A percentile compares a stretch with the other conserved stretches of the same genome.
phyloP scores from a whole-genome alignment of 2,113 vertebrate genomes.

The Paraplagusia blochii region DNA sequence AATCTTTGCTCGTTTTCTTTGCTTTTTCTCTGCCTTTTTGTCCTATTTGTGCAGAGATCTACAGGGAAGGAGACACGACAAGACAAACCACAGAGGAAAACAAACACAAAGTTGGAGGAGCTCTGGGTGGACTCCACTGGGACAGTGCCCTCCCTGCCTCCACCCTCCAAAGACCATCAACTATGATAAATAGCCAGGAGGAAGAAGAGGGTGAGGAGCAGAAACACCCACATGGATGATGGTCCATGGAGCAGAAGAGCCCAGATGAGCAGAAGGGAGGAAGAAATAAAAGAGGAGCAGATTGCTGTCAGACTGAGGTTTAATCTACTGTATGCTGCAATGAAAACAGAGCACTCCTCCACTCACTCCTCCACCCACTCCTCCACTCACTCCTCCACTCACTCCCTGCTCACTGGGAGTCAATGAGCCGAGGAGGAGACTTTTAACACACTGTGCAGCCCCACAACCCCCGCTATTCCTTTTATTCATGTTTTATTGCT shows the following conservation, averaged over 20 bases:
- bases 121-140: conserved; percentile 25
- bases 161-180: conserved; percentile 34
- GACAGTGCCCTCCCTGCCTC: conserved; percentile 7
- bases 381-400: conserved; percentile 40
- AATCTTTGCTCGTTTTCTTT: too few relatives aligned
- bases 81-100: conserved; percentile 15
- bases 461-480: conserved; percentile 45
- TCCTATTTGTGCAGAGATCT: conserved; percentile 28
- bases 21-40: conserved; percentile 7
- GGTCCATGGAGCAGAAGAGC: conserved; percentile 23
- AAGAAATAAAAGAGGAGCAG: conserved; percentile 21
- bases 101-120: conserved; percentile 34
- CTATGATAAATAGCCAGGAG: conserved; percentile 50
- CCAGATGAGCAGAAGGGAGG: conserved; percentile 10
- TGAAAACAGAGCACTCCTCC: conserved; percentile 33
- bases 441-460: conserved; percentile 15
- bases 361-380: too few relatives aligned
- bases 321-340: conserved; percentile 47
- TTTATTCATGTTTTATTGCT: conserved; percentile 69
- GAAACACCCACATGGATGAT: conserved; percentile 31
- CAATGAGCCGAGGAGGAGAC: conserved; percentile 58
- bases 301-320: conserved; percentile 42
- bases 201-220: conserved; percentile 22
- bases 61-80: conserved; percentile 26
- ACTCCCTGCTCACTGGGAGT: conserved; percentile 34